Base-by-base conservation (phyloP, 2,888 invertebrate genomes). In the Helicoverpa assulta region DNA sequence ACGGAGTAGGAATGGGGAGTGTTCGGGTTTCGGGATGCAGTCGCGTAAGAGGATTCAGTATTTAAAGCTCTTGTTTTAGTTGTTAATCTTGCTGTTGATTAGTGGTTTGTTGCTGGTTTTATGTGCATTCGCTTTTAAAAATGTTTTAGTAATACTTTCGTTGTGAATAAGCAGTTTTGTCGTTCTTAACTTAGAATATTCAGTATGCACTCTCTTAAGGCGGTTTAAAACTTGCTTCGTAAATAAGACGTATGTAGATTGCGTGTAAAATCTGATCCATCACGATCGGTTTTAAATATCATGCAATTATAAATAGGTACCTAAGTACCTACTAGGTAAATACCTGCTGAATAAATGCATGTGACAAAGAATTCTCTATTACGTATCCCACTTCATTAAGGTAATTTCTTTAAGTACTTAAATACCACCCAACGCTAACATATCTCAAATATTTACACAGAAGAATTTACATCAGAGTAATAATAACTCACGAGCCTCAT, bases 401-500 rank as follows among this genome's bases (percentile, higher is more conserved):
- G n/a, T n/a, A 53, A 40, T 73, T 21, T 18, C 6, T 12, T 3
- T 59, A 56, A 43, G 37, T 50, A 37, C 33, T 26, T 33, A 60
- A 51, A 21, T 66, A 62, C 54, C 37, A 33, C 29, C 37, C 14
- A 52, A 55, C n/a, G 53, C 65, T 50, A 67, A 55, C 52, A 67
- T 57, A 63, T 50, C 55, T 77, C 50, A 72, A 78, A 66, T 51
- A 77, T 77, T 77, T 58, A 10, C 72, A 51, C 47, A 40, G 26
- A 40, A 14, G 37, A 63, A 63, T 70, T 55, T 63, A 64, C 64
- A 61, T 67, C 56, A 18, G 3, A 18, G 52, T 63, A 63, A 81
- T 78, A 18, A 52, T 63, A 63, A 78, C 78, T 78, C 73, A 81
- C 61, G 81, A 67, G n/a, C 52, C 58, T 19, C 33, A 60, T 66